Evolutionary conservation across 2,113 vertebrate genomes (phyloP), one percentile per base, ranked within the genome.

Genomic region (Melospiza melodia): DNA sequence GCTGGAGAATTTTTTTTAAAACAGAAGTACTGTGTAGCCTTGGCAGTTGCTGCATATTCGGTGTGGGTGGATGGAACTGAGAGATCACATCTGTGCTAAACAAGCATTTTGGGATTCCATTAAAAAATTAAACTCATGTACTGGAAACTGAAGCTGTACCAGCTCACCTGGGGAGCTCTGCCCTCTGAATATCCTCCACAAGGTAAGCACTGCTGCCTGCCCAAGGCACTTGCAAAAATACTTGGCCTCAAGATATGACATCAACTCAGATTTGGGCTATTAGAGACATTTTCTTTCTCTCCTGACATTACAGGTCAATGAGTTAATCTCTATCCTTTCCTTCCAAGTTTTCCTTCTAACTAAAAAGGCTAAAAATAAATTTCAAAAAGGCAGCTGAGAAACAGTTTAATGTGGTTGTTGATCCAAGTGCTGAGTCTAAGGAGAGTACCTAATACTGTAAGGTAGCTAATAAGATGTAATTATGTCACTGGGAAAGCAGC

Each of bases 51-150:
- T 93, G 44, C 87, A 15, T 79, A 65, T 95, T 63, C 73, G 7
- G 57, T 89, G 95, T 94, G 81, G 83, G 96, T 93, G 94, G 88
- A 93, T 96, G 88, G 73, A 95, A 87, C 74, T 89, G 83, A 90
- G 71, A 80, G 89, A 51, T 78, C 16, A 2, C 85, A 67, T 92
- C 80, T 94, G 82, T 81, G 92, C 94, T 85, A 39, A 89, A 87
- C 90, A 77, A 84, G 77, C 84, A 2, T 94, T 81, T 91, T 81
- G 92, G 88, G 71, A 94, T 94, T 84, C 72, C 84, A 41, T 76
- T 95, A 95, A 93, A 93, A 95, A 69, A 27, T 81, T 94, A 65
- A 90, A 95, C 94, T 84, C 95, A 78, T 95, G 87, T 96, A 93
- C 85, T 95, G 93, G 94, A 91, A 97, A 90, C 78, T 91, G 92